Evolutionary conservation across 2,797 vertebrate species (phyloP), one percentile per base, ranked within the genome.

Genomic region (Pygocentrus nattereri): DNA sequence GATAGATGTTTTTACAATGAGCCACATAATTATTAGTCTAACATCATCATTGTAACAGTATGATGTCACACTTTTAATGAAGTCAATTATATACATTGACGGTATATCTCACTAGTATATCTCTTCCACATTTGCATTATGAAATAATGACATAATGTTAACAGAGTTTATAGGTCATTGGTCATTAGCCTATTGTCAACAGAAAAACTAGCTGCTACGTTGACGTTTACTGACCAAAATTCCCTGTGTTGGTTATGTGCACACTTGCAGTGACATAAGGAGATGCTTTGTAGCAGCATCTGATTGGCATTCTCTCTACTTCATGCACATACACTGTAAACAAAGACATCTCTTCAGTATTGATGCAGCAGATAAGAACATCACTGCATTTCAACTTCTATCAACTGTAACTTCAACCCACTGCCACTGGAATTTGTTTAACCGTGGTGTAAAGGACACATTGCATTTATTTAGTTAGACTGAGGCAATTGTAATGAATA

Each of bases 401-500:
- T 85, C 70, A 76, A 70, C 68, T 58, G 77, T 21, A 21, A 74
- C 77, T 82, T 84, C 73, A 82, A 38, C 70, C 72, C 31, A 54
- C 76, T 70, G 23, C 65, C 71, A 67, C 69, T 80, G 67, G 52
- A 86, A 84, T 85, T 85, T 88, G 83, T 86, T 88, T 86, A 82
- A 81, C 84, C 21, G 41, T 82, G 84, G 85, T 82, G 87, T 88
- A 86, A 88, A 88, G 85, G 85, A 88, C 87, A 86, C 59, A 62
- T 79, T 85, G 80, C 82, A 81, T 85, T 86, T 88, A 85, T 88
- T 86, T 84, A 86, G 82, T 84, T 78, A 86, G 73, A 86, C 81
- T 65, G 70, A 67, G 78, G 67, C 50, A 59, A 80, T 73, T 84
- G 85, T 86, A 88, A 88, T 88, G 83, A 88, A 85, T 88, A 88